These are phyloP conservation scores for Prionace glauca DNA, from an alignment of 2,797 vertebrate genomes.

Conservation along the genomic window DNA sequence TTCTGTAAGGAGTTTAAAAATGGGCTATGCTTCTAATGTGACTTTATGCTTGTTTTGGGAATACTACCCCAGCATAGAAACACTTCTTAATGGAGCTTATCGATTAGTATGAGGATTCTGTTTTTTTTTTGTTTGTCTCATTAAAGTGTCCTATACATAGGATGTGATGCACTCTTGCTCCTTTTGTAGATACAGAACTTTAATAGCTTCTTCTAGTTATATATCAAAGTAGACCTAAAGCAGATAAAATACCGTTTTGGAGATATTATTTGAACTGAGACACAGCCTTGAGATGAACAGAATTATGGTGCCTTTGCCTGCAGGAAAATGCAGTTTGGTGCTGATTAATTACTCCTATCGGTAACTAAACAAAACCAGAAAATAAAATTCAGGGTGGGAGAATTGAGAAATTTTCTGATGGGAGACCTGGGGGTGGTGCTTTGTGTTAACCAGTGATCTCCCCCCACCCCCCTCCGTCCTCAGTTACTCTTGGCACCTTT, in stretches of 20 bases:
- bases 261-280: not conserved
- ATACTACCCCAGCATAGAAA: slow-evolving; percentile 17
- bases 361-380: not conserved
- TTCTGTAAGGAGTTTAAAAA: not conserved
- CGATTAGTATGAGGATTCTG: not conserved
- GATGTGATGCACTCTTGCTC: not conserved
- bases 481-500: not conserved
- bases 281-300: not conserved
- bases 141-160: not conserved
- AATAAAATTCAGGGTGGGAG: not conserved
- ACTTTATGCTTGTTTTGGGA: slow-evolving; percentile 10
- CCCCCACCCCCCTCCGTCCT: too few relatives aligned
- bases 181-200: not conserved
- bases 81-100: slow-evolving; percentile 1
- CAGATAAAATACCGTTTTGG: not conserved
- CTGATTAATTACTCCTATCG: not conserved
- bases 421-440: not conserved
- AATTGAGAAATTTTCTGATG: not conserved
- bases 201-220: not conserved
- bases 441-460: not conserved
- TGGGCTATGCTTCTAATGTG: not conserved
- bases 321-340: not conserved
- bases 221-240: not conserved
- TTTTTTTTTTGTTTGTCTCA: not conserved
- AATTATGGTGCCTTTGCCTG: not conserved